phyloP scores from a whole-genome alignment of 2,113 vertebrate genomes.

The Chloebia gouldiae region DNA sequence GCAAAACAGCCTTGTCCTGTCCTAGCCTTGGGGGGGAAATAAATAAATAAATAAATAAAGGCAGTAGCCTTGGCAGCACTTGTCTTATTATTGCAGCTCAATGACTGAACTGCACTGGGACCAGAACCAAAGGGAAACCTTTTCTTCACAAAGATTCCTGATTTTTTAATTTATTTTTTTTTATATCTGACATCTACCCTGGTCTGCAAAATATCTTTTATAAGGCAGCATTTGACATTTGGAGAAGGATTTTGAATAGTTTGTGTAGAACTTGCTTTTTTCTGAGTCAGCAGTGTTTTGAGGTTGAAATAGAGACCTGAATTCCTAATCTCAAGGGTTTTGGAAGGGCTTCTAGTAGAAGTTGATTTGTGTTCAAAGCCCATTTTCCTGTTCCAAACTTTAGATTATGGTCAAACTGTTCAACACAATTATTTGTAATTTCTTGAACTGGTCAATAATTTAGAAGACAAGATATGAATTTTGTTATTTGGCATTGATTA shows the following conservation, averaged over 20 bases:
- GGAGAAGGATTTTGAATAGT: background rate
- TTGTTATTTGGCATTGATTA: background rate
- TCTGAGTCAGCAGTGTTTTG: slow-evolving; percentile 16
- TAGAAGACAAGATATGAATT: background rate
- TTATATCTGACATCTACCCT: background rate
- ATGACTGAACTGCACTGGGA: background rate
- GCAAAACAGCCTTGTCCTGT: background rate
- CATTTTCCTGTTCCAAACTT: background rate
- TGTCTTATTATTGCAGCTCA: background rate
- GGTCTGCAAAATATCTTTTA: background rate
- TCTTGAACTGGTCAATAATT: background rate
- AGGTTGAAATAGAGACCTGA: background rate
- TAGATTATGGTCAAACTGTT: background rate
- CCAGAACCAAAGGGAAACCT: background rate
- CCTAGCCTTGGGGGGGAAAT: background rate
- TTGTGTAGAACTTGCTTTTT: background rate
- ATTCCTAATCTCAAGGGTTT: slow-evolving; percentile 17
- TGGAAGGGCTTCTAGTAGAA: background rate
- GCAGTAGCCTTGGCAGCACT: slow-evolving; percentile 45
- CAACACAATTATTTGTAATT: background rate
- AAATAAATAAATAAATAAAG: background rate
- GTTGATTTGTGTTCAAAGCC: background rate
- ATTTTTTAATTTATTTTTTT: background rate
- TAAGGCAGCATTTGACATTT: background rate
- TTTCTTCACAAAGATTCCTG: background rate